These are phyloP conservation scores for Melanchra persicariae DNA, from an alignment of 2,888 invertebrate species.

Conservation along the genomic window DNA sequence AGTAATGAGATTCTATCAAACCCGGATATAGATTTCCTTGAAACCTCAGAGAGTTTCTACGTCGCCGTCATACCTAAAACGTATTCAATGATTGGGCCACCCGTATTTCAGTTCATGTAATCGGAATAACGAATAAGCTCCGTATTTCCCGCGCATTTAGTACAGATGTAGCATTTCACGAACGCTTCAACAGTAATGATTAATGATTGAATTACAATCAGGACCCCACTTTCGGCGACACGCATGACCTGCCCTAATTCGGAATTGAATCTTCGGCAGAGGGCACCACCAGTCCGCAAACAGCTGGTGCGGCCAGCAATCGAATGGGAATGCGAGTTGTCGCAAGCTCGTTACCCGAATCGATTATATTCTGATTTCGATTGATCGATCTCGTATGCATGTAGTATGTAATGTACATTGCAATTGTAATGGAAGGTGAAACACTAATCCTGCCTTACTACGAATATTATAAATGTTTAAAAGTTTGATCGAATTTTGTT, in stretches of 20 bases:
- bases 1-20: too few species aligned
- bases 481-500: not conserved
- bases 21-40: constrained; percentile 4
- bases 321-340: constrained; percentile 56
- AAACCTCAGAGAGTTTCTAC: constrained; percentile 6
- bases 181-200: constrained; percentile 65
- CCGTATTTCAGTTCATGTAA: constrained; percentile 37
- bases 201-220: constrained; percentile 70
- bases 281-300: constrained; percentile 60
- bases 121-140: constrained; percentile 51
- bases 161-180: constrained; percentile 61
- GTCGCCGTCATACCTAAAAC: not conserved
- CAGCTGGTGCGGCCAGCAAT: constrained; percentile 65
- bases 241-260: constrained; percentile 67
- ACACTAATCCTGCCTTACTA: not conserved
- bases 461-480: not conserved
- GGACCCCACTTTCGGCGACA: constrained; percentile 61
- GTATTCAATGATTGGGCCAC: constrained; percentile 22
- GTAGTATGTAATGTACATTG: not conserved
- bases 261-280: constrained; percentile 70
- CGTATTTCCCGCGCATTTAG: constrained; percentile 53
- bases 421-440: not conserved
- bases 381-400: constrained; percentile 35
- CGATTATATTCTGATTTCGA: constrained; percentile 58
- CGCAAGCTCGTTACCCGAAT: constrained; percentile 49